Evolutionary conservation across 1,140 invertebrate genomes (phyloP), one percentile per base, ranked within the genome.

Genomic region (Nylanderia fulva): DNA sequence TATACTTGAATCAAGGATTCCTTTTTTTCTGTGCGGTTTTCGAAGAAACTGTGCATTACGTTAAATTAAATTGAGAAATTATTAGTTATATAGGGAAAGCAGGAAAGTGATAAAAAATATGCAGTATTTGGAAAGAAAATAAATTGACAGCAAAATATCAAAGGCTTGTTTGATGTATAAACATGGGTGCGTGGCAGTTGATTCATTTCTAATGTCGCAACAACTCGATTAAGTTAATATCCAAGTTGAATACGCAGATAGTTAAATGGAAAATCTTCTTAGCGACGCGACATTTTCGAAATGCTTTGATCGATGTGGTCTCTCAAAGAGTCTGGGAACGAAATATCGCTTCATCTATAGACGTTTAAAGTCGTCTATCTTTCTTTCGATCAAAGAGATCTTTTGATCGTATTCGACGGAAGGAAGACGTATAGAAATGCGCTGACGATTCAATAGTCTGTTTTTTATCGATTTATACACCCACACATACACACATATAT

Each of bases 261-360:
- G n/a, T 79, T 66, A 79, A 52, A 48, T 11, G 27, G n/a, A 66
- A 48, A 48, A 33, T 79, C 45, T 68, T 52, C 27, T 79, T 15
- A 58, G 33, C 33, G 21, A 79, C 33, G 11, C 27, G 24, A 15
- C 68, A 79, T 79, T 79, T 64, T 79, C 8, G 33, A 27, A 68
- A 69, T 21, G 4, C 61, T 79, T 68, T 69, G 61, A 79, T 68
- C 36, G 21, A 48, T 48, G 45, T 2, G 18, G 45, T 48, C 45
- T 48, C 45, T 4, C 15, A 27, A 15, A 36, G 11, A 54, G 33
- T n/a, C 21, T 39, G 45, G 66, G 4, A 66, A 48, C 4, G 42
- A 77, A 27, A 18, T 24, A 52, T 9, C 33, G 39, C 27, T 27
- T 52, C 27, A 36, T 52, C 48, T 33, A 21, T 5, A 24, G n/a